These are phyloP conservation scores for Drosophila triauraria DNA, from an alignment of 1,140 invertebrate genomes.

Conservation along the genomic window DNA sequence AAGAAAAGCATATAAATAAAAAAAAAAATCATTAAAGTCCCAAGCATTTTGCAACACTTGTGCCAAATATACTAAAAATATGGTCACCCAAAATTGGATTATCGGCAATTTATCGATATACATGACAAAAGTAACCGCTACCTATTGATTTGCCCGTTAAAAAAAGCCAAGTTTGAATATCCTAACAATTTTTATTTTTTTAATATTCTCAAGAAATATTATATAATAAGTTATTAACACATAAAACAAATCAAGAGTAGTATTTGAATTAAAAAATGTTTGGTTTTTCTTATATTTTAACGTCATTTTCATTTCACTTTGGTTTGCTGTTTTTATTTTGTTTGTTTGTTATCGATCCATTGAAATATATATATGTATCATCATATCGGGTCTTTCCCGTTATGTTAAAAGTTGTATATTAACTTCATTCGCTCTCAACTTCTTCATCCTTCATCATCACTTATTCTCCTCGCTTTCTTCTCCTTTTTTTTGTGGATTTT, in stretches of 20 bases:
- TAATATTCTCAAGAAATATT: conserved; percentile 82
- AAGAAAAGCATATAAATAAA: too few species aligned
- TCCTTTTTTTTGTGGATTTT: conserved; percentile 19
- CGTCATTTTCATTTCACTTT: conserved; percentile 65
- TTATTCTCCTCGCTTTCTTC: conserved; percentile 12
- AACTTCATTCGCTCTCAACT: conserved; percentile 35
- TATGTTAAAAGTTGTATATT: conserved; percentile 68
- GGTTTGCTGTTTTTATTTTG: conserved; percentile 54
- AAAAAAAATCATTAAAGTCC: too few species aligned
- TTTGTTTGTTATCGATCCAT: conserved; percentile 70
- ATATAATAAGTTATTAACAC: conserved; percentile 83
- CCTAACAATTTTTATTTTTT: conserved; percentile 75
- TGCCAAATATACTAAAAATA: too few species aligned
- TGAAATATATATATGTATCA: conserved; percentile 77
- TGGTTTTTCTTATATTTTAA: conserved; percentile 71
- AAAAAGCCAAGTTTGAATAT: conserved; percentile 58
- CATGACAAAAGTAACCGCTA: not conserved
- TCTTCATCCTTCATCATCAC: conserved; percentile 18
- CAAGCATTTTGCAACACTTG: too few species aligned
- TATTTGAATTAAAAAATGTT: conserved; percentile 82
- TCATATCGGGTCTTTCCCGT: conserved; percentile 40
- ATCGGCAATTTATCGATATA: not conserved
- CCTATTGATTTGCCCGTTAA: not conserved
- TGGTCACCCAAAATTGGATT: too few species aligned
- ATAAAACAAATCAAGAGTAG: conserved; percentile 83